These are phyloP conservation scores for Chloroceryle amazona DNA, from an alignment of 2,797 vertebrate species.

Conservation along the genomic window DNA sequence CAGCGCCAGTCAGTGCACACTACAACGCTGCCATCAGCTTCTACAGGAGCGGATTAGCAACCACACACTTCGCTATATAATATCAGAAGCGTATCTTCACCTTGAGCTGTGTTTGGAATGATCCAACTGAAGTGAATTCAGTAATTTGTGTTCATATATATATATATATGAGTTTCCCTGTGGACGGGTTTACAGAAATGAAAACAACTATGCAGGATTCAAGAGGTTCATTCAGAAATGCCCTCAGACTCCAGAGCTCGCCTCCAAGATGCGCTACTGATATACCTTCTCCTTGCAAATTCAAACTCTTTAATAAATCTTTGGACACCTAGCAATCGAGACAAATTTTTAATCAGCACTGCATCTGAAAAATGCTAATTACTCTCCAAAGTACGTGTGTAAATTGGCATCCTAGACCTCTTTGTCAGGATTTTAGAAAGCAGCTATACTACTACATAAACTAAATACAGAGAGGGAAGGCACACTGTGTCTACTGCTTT, in stretches of 20 bases:
- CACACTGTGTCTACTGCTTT: neutral
- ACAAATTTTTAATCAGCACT: neutral
- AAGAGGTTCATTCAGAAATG: neutral
- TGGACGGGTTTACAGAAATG: neutral
- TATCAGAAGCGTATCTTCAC: neutral
- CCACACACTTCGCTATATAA: neutral
- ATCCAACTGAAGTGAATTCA: neutral
- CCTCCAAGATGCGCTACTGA: neutral
- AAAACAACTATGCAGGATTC: neutral
- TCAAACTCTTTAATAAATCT: neutral
- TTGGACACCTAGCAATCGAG: fast-evolving
- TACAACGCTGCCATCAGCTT: neutral
- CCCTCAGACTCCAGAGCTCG: neutral
- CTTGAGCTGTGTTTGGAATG: neutral
- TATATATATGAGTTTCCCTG: fast-evolving
- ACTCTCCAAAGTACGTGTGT: neutral
- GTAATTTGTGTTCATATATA: fast-evolving
- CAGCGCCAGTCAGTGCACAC: fast-evolving
- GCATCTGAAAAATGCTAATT: neutral
- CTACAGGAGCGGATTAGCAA: neutral
- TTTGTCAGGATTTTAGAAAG: neutral
- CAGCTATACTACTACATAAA: neutral
- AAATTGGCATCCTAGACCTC: neutral
- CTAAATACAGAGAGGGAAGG: neutral
- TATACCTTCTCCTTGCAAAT: fast-evolving